Conservation (phyloP, 1,140 invertebrate genomes). For the Aphidius gifuensis region DNA sequence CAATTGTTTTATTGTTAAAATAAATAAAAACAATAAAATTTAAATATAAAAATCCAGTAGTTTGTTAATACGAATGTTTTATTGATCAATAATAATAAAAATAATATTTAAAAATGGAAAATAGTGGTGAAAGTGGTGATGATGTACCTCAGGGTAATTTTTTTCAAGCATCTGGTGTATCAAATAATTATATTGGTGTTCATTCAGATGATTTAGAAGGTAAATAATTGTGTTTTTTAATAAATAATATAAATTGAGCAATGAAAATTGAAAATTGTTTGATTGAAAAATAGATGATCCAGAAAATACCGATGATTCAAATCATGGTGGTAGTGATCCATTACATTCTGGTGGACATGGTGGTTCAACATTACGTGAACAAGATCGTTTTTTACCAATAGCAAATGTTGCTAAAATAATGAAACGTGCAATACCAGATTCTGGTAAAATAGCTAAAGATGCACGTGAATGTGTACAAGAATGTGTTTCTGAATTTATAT, state of each 20-base stretch:
- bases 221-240: constrained; percentile 23
- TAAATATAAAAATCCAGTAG: too few relatives aligned
- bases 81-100: not conserved
- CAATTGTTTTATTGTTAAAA: too few relatives aligned
- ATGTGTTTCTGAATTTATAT: constrained; percentile 99
- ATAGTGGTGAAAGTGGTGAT: constrained; percentile 55
- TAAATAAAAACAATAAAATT: not conserved
- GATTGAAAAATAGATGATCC: constrained; percentile 45
- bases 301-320: constrained; percentile 74
- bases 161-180: constrained; percentile 44
- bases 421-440: constrained; percentile 95
- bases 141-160: constrained; percentile 45
- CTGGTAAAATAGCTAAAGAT: constrained; percentile 99
- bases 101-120: constrained; percentile 49
- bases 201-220: constrained; percentile 56
- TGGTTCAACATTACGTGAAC: constrained; percentile 65
- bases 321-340: constrained; percentile 57
- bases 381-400: constrained; percentile 95
- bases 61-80: not conserved
- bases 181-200: constrained; percentile 49
- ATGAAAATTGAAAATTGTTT: not conserved
- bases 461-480: constrained; percentile 99
- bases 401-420: constrained; percentile 99
- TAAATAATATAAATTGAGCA: constrained; percentile 36
- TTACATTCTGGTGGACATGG: constrained; percentile 55